phyloP scores from a whole-genome alignment of 2,888 invertebrate species.

The Drosophila infuscata region DNA sequence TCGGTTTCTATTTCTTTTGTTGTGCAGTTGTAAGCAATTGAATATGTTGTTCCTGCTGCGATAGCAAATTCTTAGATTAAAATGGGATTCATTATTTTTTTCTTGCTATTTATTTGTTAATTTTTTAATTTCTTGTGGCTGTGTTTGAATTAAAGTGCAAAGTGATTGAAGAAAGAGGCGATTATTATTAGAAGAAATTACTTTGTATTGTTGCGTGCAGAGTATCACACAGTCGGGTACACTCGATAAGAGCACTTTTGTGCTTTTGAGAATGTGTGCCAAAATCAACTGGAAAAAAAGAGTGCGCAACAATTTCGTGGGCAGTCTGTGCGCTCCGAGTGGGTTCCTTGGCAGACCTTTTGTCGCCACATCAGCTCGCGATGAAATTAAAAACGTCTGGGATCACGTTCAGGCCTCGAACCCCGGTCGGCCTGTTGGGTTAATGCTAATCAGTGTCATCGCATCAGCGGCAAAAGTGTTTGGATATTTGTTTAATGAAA shows the following conservation, averaged over 20 bases:
- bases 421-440: constrained; percentile 42
- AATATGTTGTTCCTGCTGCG: neutral
- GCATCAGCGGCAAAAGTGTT: constrained; percentile 79
- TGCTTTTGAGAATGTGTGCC: constrained; percentile 29
- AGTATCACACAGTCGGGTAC: neutral
- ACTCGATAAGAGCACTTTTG: neutral
- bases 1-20: neutral
- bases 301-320: constrained; percentile 37
- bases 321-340: constrained; percentile 39
- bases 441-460: constrained; percentile 71
- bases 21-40: neutral
- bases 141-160: neutral
- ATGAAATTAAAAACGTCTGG: constrained; percentile 51
- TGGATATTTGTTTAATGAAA: constrained; percentile 81
- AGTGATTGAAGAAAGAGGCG: neutral
- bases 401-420: constrained; percentile 13
- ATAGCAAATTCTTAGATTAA: neutral
- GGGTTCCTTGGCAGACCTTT: constrained; percentile 60
- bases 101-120: neutral
- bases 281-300: constrained; percentile 23
- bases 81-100: neutral
- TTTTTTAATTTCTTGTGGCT: neutral
- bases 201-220: neutral
- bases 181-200: neutral
- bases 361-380: constrained; percentile 66